Base-by-base conservation (phyloP, 1,140 invertebrate genomes). In the Drosophila nebulosa region DNA sequence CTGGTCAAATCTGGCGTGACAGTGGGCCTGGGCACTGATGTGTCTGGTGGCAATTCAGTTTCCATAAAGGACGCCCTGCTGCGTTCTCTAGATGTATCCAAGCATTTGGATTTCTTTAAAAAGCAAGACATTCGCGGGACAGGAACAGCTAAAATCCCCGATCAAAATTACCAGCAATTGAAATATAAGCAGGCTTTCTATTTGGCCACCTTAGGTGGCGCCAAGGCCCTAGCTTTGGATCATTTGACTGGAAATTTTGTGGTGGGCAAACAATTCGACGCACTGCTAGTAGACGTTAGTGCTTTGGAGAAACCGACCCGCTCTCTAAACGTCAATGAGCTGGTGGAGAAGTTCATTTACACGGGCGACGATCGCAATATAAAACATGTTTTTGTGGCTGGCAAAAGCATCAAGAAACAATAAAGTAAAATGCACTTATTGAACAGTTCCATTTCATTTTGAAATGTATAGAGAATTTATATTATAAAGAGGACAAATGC, bases 21-120 rank as follows among this genome's bases (percentile, higher is more conserved):
- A 88, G 93, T 98, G 58, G 97, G 97, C 18, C 93, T 98, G 22
- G 97, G 97, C 73, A 97, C 97, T 96, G 97, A 98, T 92, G 94
- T 97, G 32, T 94, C 96, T 2, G 97, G 96, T 10, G 97, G 97
- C 1, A 94, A 95, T 80, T 95, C 93, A 62, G 92, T 94, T 0
- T 96, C 95, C 3, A 96, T 98, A 22, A 78, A 97, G 55, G 94
- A 97, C 72, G 94, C 94, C 7, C 95, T 98, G 88, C 92, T 95
- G 69, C 92, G 94, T 4, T 92, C 95, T 4, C 93, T 98, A 71
- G 93, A 95, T 78, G 94, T 95, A 4, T 97, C 97, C 0, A 95
- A 94, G 69, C 93, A 95, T 84, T 72, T 96, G 4, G 92, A 72
- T 90, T 94, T 69, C 66, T 90, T 64, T 69, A 92, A 79, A 62